A percentile compares a stretch with the other conserved stretches of the same genome.
Conservation (phyloP, 2,888 invertebrate genomes). For the Zonitis immaculata region DNA sequence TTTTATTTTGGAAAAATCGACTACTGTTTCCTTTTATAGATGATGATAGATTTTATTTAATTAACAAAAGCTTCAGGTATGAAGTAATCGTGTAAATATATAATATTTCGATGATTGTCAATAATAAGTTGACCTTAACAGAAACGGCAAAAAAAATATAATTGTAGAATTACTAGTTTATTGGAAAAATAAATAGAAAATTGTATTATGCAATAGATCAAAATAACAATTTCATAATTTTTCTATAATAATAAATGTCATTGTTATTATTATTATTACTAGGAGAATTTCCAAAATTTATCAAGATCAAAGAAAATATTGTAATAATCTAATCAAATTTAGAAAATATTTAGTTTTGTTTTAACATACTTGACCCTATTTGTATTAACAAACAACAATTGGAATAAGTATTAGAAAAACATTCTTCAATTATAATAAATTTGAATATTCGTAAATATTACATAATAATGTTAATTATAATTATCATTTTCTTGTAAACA, state of each 20-base stretch:
- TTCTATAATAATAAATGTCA: not conserved
- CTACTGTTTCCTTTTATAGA: not conserved
- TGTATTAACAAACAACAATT: not conserved
- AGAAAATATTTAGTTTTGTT: too few species aligned
- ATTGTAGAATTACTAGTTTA: not conserved
- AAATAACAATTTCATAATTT: not conserved
- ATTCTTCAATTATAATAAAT: not conserved
- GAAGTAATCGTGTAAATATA: conserved; percentile 1
- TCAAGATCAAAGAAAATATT: not conserved
- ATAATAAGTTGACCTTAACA: not conserved
- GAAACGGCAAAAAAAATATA: not conserved
- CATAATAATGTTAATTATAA: not conserved
- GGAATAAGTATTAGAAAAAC: not conserved
- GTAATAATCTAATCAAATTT: too few species aligned
- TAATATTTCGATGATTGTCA: not conserved
- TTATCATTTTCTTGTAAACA: too few species aligned
- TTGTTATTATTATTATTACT: not conserved
- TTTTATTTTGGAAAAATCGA: too few species aligned
- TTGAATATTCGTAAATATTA: not conserved
- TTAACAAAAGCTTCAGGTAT: not conserved
- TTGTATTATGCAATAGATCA: not conserved
- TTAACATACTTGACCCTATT: not conserved
- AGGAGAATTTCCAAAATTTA: not conserved
- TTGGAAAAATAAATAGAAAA: not conserved
- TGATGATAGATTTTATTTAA: not conserved